Evolutionary conservation across 2,797 vertebrate genomes (phyloP), one percentile per base, ranked within the genome.

Genomic region (Distichodus sexfasciatus): DNA sequence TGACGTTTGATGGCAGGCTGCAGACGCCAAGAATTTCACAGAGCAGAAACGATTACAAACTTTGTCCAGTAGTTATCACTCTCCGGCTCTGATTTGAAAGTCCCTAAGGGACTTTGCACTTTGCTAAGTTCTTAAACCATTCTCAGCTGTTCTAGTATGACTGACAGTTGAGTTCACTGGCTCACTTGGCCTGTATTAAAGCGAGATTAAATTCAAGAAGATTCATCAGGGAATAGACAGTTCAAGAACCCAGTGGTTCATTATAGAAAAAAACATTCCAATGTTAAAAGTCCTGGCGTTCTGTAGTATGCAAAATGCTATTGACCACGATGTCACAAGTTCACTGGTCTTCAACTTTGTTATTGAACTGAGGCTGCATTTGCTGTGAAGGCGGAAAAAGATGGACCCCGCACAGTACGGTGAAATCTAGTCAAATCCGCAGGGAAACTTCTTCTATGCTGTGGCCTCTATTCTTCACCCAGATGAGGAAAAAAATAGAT

Each of bases 51-150:
- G 17, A 54, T 68, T 69, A 36, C 9, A 62, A 63, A 38, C 41
- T 53, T 46, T 61, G 33, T 50, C 51, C 64, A 40, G 44, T 47
- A 28, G 57, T 54, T 64, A 69, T 59, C 40, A 24, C 44, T 17
- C 1, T 15, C 23, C n/a, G 15, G 19, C 44, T 64, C 26, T 54
- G 46, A 69, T 68, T 75, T 75, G 40, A 41, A 38, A 47, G 46
- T 29, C 51, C 70, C 57, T 50, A 14, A 43, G 51, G 51, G 62
- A 64, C 63, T 41, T 17, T 19, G 59, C 55, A 69, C 53, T 61
- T 47, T 51, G n/a, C 65, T 62, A 73, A 35, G 61, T 66, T 73
- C 41, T 62, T 72, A 50, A 63, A 70, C 55, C 51, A 51, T 59
- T 53, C 53, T 15, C 64, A 58, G 38, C 55, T 50, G 59, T 55